phyloP scores from a whole-genome alignment of 2,888 invertebrate species.

The Antitype chi region DNA sequence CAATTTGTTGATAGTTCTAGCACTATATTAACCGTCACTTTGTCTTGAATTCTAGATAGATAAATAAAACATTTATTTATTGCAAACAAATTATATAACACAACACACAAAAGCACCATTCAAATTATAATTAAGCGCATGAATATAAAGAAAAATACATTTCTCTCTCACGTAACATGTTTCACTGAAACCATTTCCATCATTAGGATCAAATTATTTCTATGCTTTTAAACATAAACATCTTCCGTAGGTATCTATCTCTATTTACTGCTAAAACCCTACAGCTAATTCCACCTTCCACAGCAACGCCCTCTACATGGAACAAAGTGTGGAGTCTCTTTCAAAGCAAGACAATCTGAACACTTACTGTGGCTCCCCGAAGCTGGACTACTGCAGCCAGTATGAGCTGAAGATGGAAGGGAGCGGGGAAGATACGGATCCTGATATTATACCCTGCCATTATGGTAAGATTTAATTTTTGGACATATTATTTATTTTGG shows the following conservation, averaged over 20 bases:
- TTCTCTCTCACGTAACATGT: not conserved
- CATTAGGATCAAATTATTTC: not conserved
- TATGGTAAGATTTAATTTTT: constrained; percentile 92
- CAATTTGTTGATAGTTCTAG: not conserved
- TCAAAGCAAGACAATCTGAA: constrained; percentile 84
- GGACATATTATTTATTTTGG: not conserved
- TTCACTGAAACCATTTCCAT: not conserved
- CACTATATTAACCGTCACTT: not conserved
- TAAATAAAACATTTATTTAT: too few relatives aligned
- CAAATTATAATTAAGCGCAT: too few relatives aligned
- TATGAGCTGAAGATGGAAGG: constrained; percentile 89
- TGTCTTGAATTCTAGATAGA: too few relatives aligned
- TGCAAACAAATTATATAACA: too few relatives aligned
- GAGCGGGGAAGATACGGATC: constrained; percentile 91
- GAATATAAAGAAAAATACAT: too few relatives aligned
- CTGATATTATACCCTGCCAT: constrained; percentile 96
- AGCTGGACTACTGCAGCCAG: constrained; percentile 88
- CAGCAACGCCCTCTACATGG: constrained; percentile 82
- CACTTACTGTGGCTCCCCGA: constrained; percentile 82
- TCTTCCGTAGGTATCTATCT: too few relatives aligned
- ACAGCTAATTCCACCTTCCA: constrained; percentile 4
- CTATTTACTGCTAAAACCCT: not conserved
- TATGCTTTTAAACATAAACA: not conserved
- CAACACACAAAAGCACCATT: too few relatives aligned
- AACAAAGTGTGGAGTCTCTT: constrained; percentile 83